Evolutionary conservation across 1,140 invertebrate genomes (phyloP).

Genomic region (Apis dorsata): DNA sequence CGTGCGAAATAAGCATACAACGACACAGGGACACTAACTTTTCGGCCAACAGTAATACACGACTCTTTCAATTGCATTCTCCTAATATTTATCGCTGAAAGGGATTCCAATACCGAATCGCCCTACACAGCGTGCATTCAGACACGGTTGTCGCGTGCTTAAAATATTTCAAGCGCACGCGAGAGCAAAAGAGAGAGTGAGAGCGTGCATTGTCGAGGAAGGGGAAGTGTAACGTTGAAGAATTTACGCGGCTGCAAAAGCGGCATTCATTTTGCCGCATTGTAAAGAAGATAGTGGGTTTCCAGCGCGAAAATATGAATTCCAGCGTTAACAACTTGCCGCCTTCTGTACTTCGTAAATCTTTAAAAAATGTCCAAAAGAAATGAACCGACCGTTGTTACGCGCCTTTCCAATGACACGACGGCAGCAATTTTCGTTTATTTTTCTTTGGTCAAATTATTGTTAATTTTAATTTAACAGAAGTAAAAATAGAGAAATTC

Average conservation of each 20-base stretch:
- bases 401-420: background rate
- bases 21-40: background rate
- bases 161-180: conserved; percentile 1
- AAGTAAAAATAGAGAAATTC: background rate
- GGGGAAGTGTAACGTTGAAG: background rate
- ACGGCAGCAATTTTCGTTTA: background rate
- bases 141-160: background rate
- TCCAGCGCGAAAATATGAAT: conserved; percentile 19
- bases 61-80: background rate
- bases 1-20: background rate
- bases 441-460: background rate
- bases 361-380: conserved; percentile 10
- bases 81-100: background rate
- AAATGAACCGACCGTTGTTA: conserved; percentile 7
- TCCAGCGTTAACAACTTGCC: conserved; percentile 25
- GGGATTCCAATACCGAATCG: background rate
- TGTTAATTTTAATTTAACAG: background rate
- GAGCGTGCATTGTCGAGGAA: background rate
- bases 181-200: background rate
- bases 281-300: conserved; percentile 5
- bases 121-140: background rate
- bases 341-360: background rate
- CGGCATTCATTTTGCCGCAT: conserved; percentile 30
- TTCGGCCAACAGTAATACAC: background rate
- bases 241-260: conserved; percentile 17